Base-by-base conservation (phyloP, 2,113 vertebrate species). In the Pterophyllum scalare region DNA sequence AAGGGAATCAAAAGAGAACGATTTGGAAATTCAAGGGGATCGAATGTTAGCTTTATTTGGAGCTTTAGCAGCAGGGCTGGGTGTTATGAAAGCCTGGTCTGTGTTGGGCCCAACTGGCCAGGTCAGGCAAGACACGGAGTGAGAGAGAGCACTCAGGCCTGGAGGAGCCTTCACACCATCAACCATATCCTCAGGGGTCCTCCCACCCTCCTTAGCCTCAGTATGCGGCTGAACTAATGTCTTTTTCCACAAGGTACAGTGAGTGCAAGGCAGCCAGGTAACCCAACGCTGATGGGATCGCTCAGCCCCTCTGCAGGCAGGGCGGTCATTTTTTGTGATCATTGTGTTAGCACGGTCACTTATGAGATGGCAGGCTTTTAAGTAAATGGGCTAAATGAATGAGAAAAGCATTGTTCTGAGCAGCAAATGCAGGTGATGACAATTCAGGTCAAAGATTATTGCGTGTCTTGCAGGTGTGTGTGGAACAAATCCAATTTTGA, bases 31-130 rank as follows among this genome's bases (percentile, higher is more conserved):
- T 97, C 96, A 97, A 97, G 96, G 95, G 96, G 97, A 99, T 99
- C 97, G 97, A 97, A 98, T 98, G 97, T 96, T 97, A 93, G 96
- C 96, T 97, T 98, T 97, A 97, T 97, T 97, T 97, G 96, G 96
- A 96, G 96, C 95, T 96, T 95, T 94, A 97, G 97, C 96, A 94
- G 56, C 95, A 94, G 95, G 96, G 95, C 96, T 95, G 95, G 94
- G 92, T 91, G 93, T 94, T 96, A 97, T 98, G 97, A 99, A 99
- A 98, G 97, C 96, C 95, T 91, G 91, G 94, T 97, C 97, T 98
- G 97, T 98, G 96, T 96, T 92, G 95, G 95, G 96, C 62, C 96
- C 96, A 95, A 95, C 94, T 95, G 95, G 86, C 91, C 95, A 96
- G 96, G 94, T 96, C 92, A 88, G 96, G 94, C 93, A 95, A 94